Evolutionary conservation across 2,888 invertebrate species (phyloP), one percentile per base, ranked within the genome.

Genomic region (Drosophila buzzatii): DNA sequence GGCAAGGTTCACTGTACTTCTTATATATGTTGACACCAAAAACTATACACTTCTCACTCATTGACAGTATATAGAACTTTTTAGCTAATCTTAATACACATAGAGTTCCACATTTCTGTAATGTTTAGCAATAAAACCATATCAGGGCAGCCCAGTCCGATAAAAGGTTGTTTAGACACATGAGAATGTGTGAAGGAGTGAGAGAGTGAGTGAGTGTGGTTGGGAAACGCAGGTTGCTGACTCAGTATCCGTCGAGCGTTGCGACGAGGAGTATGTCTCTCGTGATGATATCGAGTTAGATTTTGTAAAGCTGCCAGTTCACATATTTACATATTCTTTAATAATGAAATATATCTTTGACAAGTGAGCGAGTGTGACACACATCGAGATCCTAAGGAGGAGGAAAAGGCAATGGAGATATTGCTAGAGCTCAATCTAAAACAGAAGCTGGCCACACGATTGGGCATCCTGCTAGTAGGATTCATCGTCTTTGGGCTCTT

Each of bases 341-440:
- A 70, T 68, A 68, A 78, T 72, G 64, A 58, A 62, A 66, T 66
- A 37, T 65, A 39, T 53, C n/a, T 44, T 68, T 67, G 23, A 35
- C n/a, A 65, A 84, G 84, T 84, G 84, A 69, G 58, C 71, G 67
- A 63, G 41, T 56, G 35, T 31, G 63, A 57, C 33, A 49, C 66
- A 51, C 76, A 69, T 27, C 64, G 52, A 31, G 55, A 63, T 56
- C 49, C n/a, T 23, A 58, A 73, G 61, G 42, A 66, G 49, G 67
- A 67, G 7, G 78, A 79, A 31, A 44, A 70, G 49, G 81, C 66
- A 70, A 91, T 91, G 91, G 85, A 91, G 53, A 79, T 93, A 53
- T 73, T 89, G 39, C 55, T 92, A 56, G 90, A 91, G 69, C 72
- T 93, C 35, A 91, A 92, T 64, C 72, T 85, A n/a, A 91, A 91